Evolutionary conservation across 1,140 invertebrate species (phyloP), one percentile per base, ranked within the genome.

Genomic region (Onthophagus taurus): DNA sequence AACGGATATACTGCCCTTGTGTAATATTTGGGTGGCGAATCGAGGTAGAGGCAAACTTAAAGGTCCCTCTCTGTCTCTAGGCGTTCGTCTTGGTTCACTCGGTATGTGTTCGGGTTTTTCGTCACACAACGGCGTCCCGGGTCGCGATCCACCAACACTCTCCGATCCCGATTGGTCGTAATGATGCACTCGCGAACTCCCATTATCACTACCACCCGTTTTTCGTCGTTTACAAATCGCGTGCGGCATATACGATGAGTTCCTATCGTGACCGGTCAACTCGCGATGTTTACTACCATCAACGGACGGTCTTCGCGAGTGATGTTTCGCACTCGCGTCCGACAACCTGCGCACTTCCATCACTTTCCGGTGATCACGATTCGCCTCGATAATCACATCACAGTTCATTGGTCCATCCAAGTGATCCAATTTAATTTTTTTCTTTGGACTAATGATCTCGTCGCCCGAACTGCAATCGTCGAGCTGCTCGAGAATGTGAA

Each of bases 121-220:
- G 63, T 89, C 86, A 50, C 84, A 84, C 13, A 89, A 65, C 7
- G 87, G 86, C 4, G 86, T 89, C 7, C 85, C 85, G 4, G 86
- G 83, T 41, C 85, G 64, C 2, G 82, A 85, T 31, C 77, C 77
- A 7, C 74, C 73, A n/a, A 69, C 64, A 45, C 72, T 70, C 24
- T 73, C 74, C 53, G 53, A 64, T 49, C 62, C 65, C 45, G 50
- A 63, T 42, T 60, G 54, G 21, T 65, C 59, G 37, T 61, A 55
- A 37, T 61, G 57, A 48, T 74, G 71, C 45, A 48, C 30, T 7
- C 54, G 47, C 38, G 55, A 59, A n/a, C n/a, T n/a, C 49, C 56
- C 61, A 31, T 45, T 63, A 42, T 61, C 60, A 58, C 61, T 66
- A 43, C 61, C 64, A 2, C 49, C 59, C 0, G 66, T 68, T 48